A percentile compares a stretch with the other conserved stretches of the same genome.
These are phyloP conservation scores for Hydropotes inermis DNA, from an alignment of 2,113 vertebrate species.

Conservation along the genomic window DNA sequence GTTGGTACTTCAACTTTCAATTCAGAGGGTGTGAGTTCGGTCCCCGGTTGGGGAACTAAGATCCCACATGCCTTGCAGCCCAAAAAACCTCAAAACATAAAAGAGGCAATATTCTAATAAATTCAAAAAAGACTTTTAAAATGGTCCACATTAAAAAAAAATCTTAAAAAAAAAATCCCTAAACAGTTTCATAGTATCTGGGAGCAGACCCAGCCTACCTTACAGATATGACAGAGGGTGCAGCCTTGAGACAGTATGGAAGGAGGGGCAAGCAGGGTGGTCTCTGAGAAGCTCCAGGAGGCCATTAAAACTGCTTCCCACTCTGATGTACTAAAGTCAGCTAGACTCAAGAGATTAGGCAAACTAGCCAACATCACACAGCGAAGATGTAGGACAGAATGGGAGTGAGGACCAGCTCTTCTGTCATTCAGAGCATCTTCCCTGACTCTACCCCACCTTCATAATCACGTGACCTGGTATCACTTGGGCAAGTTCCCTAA, in stretches of 20 bases:
- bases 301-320: not conserved
- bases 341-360: not conserved
- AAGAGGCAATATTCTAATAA: not conserved
- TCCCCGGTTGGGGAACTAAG: not conserved
- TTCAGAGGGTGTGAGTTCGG: not conserved
- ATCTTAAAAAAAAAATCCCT: not conserved
- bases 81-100: not conserved
- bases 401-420: slow-evolving; percentile 24
- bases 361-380: slow-evolving; percentile 21
- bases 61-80: not conserved
- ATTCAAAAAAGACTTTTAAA: not conserved
- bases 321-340: not conserved
- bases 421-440: not conserved
- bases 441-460: not conserved
- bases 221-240: not conserved
- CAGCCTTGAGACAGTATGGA: not conserved
- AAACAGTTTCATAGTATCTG: not conserved
- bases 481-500: not conserved
- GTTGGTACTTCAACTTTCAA: not conserved
- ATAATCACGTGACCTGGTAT: not conserved
- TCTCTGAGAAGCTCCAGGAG: not conserved
- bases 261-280: not conserved
- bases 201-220: not conserved
- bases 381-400: not conserved
- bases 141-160: not conserved